Evolutionary conservation across 2,113 vertebrate species (phyloP), one percentile per base, ranked within the genome.

Genomic region (Perca fluviatilis): DNA sequence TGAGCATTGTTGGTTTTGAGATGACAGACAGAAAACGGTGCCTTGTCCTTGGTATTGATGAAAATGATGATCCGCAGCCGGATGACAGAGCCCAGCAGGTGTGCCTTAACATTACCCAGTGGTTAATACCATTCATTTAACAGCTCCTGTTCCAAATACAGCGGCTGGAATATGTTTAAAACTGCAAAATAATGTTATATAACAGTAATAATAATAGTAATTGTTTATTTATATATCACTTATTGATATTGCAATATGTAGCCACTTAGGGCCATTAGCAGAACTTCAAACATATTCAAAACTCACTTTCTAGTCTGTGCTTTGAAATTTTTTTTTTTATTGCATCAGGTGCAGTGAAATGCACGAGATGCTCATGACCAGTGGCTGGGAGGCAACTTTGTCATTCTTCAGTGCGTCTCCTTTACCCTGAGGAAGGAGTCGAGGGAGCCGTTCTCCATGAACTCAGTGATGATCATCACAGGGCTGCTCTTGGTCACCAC

Each of bases 361-460:
- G 19, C 13, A 49, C 2, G 12, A 40, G 21, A 11, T 13, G 1
- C 23, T 40, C 11, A 51, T 27, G 19, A 46, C 53, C 43, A 50
- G 27, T 27, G 57, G 4, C 33, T 40, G n/a, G 9, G 49, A 16
- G 49, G 12, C 5, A 69, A 67, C 8, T 13, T 21, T 46, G 5
- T 21, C 5, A 77, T 54, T 43, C 19, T n/a, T 54, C 16, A 49
- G 15, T 62, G 13, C 68, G n/a, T 47, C 5, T 43, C 11, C 43
- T 87, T 16, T 96, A 99, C 98, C 96, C 98, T 90, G 23, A 99
- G 96, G 94, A 99, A 99, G 79, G 97, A 98, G 87, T 99, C 98
- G 50, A 99, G 95, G 0, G 98, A 99, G 33, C 98, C 98, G 0
- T 99, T 99, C 93, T 99, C 98, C 98, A 99, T 99, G 94, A 99